phyloP scores from a whole-genome alignment of 2,113 vertebrate species.

The Trematocara unimaculatum region DNA sequence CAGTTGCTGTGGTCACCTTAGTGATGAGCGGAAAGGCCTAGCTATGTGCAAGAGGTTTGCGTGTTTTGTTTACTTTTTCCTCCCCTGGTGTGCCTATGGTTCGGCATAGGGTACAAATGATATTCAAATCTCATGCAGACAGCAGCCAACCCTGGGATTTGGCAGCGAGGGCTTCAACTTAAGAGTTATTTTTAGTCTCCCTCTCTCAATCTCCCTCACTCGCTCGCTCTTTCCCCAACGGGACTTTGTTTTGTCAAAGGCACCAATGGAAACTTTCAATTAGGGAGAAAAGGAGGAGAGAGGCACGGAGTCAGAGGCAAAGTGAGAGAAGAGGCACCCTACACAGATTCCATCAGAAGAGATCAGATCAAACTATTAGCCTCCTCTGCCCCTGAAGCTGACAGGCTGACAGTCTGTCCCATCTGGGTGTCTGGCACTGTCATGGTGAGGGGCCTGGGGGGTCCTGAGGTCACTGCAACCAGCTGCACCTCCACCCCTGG shows the following conservation, averaged over 20 bases:
- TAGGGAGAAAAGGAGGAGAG: slow-evolving; percentile 19
- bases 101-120: slow-evolving; percentile 42
- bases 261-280: slow-evolving; percentile 74
- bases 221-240: slow-evolving; percentile 16
- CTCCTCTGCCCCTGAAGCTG: slow-evolving; percentile 42
- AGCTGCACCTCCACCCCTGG: slow-evolving; percentile 61
- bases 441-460: slow-evolving; percentile 13
- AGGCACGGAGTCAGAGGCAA: slow-evolving; percentile 27
- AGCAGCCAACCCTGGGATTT: slow-evolving; percentile 65
- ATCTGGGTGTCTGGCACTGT: slow-evolving; percentile 56
- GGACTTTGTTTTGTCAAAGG: slow-evolving; percentile 63
- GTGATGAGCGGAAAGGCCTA: slow-evolving; percentile 26
- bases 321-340: slow-evolving; percentile 41
- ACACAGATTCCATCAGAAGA: slow-evolving; percentile 61
- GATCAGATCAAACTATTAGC: slow-evolving; percentile 63
- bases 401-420: slow-evolving; percentile 56
- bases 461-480: slow-evolving; percentile 56
- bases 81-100: slow-evolving; percentile 1
- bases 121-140: slow-evolving; percentile 72
- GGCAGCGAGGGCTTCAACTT: slow-evolving; percentile 65
- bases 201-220: slow-evolving; percentile 30
- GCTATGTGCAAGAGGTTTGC: neutral
- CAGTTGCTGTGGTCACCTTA: slow-evolving; percentile 31
- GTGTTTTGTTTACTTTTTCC: slow-evolving; percentile 13
- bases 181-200: slow-evolving; percentile 73